Percentiles rank a stretch among this genome's conserved stretches.
phyloP scores from a whole-genome alignment of 2,797 vertebrate genomes.

The Pangasius macronema region DNA sequence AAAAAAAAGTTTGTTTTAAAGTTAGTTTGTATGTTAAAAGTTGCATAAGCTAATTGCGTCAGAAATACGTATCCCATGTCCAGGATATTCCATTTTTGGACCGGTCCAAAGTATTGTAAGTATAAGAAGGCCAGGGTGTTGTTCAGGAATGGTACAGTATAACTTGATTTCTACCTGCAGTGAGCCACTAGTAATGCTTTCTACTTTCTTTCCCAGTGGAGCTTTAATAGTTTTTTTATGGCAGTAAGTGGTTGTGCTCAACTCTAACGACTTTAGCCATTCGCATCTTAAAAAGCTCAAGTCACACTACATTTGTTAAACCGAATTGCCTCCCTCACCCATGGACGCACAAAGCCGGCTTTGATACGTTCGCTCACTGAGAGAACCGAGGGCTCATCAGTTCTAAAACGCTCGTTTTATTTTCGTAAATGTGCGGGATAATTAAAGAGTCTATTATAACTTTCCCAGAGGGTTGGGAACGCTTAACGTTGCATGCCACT shows the following conservation, averaged over 20 bases:
- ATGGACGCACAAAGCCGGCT: slow-evolving; percentile 69
- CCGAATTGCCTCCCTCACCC: slow-evolving; percentile 74
- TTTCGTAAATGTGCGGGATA: slow-evolving; percentile 80
- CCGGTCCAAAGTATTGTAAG: background rate
- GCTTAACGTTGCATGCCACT: slow-evolving; percentile 73
- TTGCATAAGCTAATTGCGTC: background rate
- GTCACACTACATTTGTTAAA: slow-evolving; percentile 81
- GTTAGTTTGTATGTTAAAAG: background rate
- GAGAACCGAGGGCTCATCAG: slow-evolving; percentile 81
- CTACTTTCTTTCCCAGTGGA: slow-evolving; percentile 51
- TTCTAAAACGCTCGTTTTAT: slow-evolving; percentile 82
- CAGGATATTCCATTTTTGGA: background rate
- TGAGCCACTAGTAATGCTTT: slow-evolving; percentile 48
- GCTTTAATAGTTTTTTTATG: slow-evolving; percentile 59
- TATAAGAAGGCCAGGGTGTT: background rate
- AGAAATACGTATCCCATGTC: background rate
- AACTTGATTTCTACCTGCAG: slow-evolving; percentile 42
- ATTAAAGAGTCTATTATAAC: slow-evolving; percentile 82
- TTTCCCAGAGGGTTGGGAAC: slow-evolving; percentile 79
- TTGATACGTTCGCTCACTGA: slow-evolving; percentile 76
- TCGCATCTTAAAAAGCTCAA: slow-evolving; percentile 69
- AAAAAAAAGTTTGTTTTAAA: background rate
- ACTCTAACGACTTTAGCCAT: slow-evolving; percentile 71
- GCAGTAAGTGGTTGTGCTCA: slow-evolving; percentile 61
- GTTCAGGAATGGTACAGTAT: slow-evolving; percentile 12